Evolutionary conservation across 1,140 invertebrate species (phyloP).

Genomic region (Drosophila murphyi): DNA sequence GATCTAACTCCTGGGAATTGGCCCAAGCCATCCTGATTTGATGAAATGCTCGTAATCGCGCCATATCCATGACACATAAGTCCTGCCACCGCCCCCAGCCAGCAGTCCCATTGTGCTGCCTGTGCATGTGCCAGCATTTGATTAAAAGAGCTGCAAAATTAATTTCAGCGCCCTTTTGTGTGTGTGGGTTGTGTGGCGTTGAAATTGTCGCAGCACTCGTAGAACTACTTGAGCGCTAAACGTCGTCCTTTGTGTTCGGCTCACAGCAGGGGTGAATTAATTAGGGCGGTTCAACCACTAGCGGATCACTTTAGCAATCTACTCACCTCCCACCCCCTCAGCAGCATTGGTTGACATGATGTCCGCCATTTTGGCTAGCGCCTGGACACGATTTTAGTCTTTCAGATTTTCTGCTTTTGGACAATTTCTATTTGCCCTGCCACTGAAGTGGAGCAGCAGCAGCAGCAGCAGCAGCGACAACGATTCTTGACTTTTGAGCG

Average conservation of each 20-base stretch:
- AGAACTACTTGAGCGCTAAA: conserved; percentile 67
- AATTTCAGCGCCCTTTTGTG: conserved; percentile 50
- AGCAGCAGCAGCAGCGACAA: not conserved
- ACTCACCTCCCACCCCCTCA: not conserved
- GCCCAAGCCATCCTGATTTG: conserved; percentile 57
- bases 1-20: conserved; percentile 76
- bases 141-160: conserved; percentile 81
- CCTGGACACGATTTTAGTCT: not conserved
- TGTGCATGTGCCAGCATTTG: conserved; percentile 81
- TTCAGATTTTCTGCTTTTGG: not conserved
- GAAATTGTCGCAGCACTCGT: conserved; percentile 70
- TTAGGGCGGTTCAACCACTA: conserved; percentile 60
- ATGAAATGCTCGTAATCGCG: conserved; percentile 66
- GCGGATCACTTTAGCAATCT: conserved; percentile 2
- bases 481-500: conserved; percentile 3
- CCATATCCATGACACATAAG: conserved; percentile 64
- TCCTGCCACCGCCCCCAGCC: not conserved
- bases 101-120: not conserved
- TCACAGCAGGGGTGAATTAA: conserved; percentile 65
- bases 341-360: conserved; percentile 38
- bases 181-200: conserved; percentile 43
- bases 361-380: conserved; percentile 69
- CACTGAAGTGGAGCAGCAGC: conserved; percentile 17
- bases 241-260: conserved; percentile 60
- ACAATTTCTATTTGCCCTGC: not conserved